Evolutionary conservation across 2,888 invertebrate genomes (phyloP).

Genomic region (Willowsia nigromaculata): DNA sequence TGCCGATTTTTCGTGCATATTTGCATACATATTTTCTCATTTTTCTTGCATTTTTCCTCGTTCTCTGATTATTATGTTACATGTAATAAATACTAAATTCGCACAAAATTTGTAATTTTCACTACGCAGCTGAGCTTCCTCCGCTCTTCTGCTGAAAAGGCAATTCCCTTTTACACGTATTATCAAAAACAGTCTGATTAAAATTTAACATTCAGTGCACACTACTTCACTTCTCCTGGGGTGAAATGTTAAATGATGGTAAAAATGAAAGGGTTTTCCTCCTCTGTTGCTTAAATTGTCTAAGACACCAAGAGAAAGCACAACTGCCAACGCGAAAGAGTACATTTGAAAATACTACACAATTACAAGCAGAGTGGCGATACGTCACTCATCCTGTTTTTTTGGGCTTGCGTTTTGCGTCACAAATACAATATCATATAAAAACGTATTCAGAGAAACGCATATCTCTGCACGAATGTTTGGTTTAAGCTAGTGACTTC

Average conservation of each 20-base stretch:
- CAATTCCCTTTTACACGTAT: not conserved
- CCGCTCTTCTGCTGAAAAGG: not conserved
- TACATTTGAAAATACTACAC: not conserved
- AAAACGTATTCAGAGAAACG: not conserved
- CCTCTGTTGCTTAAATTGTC: not conserved
- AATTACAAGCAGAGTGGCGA: not conserved
- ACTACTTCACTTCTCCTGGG: not conserved
- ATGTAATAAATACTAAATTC: conserved; percentile 5
- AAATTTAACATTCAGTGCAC: conserved; percentile 24
- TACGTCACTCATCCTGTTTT: not conserved
- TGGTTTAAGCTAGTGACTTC: too few species aligned
- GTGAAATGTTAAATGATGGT: not conserved
- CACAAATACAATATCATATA: not conserved
- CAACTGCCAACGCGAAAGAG: not conserved
- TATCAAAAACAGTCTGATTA: not conserved
- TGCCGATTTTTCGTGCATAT: too few species aligned
- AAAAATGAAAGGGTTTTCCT: not conserved
- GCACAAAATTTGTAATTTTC: conserved; percentile 25
- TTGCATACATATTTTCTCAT: too few species aligned
- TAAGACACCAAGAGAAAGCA: not conserved
- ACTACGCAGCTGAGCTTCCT: not conserved
- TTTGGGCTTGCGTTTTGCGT: not conserved
- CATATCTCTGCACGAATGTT: too few species aligned
- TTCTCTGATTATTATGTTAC: too few species aligned
- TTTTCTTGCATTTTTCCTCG: too few species aligned